Evolutionary conservation across 2,888 invertebrate genomes (phyloP).

Genomic region (Drosophila testacea): DNA sequence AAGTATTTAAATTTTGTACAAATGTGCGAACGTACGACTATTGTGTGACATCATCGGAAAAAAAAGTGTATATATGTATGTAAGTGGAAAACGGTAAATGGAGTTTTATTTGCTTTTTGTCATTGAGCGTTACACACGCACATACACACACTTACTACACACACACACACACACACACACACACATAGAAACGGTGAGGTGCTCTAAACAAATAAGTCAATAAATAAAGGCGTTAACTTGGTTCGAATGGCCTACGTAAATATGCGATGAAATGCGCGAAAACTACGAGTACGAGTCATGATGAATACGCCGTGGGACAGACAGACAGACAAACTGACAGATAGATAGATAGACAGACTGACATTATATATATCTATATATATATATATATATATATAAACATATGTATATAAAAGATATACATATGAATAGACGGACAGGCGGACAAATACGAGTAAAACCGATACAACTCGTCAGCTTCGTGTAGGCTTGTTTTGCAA

Average conservation of each 20-base stretch:
- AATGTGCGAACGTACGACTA: constrained; percentile 1
- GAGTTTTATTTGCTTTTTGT: constrained; percentile 70
- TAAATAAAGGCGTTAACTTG: constrained; percentile 80
- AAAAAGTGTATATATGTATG: constrained; percentile 19
- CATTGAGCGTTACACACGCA: constrained; percentile 53
- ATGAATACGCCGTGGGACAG: constrained; percentile 45
- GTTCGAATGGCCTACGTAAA: constrained; percentile 76
- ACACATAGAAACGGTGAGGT: constrained; percentile 18
- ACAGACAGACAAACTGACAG: constrained; percentile 1
- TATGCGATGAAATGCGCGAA: constrained; percentile 72
- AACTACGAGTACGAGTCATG: constrained; percentile 50
- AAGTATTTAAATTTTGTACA: not conserved
- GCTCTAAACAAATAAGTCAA: constrained; percentile 75
- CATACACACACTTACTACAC: constrained; percentile 15
- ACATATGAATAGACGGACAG: constrained; percentile 26
- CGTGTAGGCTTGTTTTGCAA: constrained; percentile 76
- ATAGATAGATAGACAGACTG: constrained; percentile 1
- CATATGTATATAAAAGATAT: constrained; percentile 16
- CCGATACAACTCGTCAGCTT: constrained; percentile 51
- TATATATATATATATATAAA: constrained; percentile 17
- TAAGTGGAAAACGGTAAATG: constrained; percentile 70
- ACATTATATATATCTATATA: constrained; percentile 20
- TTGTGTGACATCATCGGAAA: constrained; percentile 70
- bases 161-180: constrained; percentile 16
- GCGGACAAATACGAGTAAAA: constrained; percentile 44